Evolutionary conservation across 2,888 invertebrate species (phyloP).

Genomic region (Pheosia tremula): DNA sequence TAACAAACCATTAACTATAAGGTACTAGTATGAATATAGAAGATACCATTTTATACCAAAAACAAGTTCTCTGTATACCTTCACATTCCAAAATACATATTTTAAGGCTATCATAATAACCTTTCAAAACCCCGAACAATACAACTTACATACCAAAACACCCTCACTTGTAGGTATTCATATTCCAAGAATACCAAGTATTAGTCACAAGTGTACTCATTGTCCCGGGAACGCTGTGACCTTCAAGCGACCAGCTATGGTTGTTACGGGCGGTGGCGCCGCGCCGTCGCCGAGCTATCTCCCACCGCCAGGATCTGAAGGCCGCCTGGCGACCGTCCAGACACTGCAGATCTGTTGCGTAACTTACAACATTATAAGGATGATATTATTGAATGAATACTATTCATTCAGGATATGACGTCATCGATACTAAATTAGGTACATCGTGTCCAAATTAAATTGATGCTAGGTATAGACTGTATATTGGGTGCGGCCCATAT

Average conservation of each 20-base stretch:
- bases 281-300: constrained; percentile 52
- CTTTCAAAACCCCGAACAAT: too few relatives aligned
- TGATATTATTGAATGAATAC: not conserved
- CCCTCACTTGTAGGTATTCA: constrained; percentile 3
- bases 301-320: constrained; percentile 49
- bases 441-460: too few relatives aligned
- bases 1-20: too few relatives aligned
- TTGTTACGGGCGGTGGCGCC: constrained; percentile 47
- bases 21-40: too few relatives aligned
- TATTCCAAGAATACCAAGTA: constrained; percentile 13
- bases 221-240: constrained; percentile 44
- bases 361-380: constrained; percentile 35
- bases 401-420: too few relatives aligned
- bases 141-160: not conserved
- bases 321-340: constrained; percentile 60
- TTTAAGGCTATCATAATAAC: too few relatives aligned
- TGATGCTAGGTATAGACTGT: too few relatives aligned
- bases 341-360: constrained; percentile 55
- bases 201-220: constrained; percentile 32
- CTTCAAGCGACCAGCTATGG: constrained; percentile 48
- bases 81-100: too few relatives aligned
- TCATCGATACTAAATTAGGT: too few relatives aligned
- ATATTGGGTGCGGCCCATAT: too few relatives aligned
- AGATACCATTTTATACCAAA: too few relatives aligned
- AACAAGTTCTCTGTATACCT: too few relatives aligned